Conservation (phyloP, 1,140 invertebrate species). For the Ridgeia piscesae region DNA sequence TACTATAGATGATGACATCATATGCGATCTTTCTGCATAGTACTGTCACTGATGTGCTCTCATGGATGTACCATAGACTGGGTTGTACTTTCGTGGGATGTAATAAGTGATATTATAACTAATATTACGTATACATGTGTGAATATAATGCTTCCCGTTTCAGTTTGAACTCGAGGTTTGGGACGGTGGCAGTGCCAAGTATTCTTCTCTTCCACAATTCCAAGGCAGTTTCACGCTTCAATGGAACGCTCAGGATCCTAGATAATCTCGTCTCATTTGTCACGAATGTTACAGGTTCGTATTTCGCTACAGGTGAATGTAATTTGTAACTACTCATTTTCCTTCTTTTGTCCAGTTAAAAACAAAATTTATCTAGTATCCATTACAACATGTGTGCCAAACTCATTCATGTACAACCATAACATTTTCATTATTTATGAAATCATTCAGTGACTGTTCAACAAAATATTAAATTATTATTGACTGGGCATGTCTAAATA, state of each 20-base stretch:
- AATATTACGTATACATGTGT: no score
- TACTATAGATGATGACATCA: no score
- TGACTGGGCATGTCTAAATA: no score
- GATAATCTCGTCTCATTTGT: slow-evolving; percentile 82
- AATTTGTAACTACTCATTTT: neutral
- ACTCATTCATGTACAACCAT: no score
- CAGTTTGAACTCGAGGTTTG: slow-evolving; percentile 83
- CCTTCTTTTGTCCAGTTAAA: neutral
- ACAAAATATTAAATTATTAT: no score
- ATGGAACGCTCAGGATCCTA: slow-evolving; percentile 79
- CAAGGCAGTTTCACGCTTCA: slow-evolving; percentile 81
- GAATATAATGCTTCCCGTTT: slow-evolving; percentile 27
- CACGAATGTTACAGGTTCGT: slow-evolving; percentile 71
- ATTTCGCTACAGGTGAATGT: neutral
- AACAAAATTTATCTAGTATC: neutral
- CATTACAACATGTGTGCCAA: neutral
- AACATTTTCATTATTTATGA: no score
- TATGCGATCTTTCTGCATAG: no score
- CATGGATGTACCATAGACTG: no score
- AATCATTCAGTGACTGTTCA: no score
- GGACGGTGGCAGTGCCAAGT: slow-evolving; percentile 90
- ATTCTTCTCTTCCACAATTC: slow-evolving; percentile 91
- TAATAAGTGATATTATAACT: no score
- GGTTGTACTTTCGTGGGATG: no score
- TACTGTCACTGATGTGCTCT: no score